These are phyloP conservation scores for Drosophila repleta DNA, from an alignment of 1,140 invertebrate species.

Conservation along the genomic window DNA sequence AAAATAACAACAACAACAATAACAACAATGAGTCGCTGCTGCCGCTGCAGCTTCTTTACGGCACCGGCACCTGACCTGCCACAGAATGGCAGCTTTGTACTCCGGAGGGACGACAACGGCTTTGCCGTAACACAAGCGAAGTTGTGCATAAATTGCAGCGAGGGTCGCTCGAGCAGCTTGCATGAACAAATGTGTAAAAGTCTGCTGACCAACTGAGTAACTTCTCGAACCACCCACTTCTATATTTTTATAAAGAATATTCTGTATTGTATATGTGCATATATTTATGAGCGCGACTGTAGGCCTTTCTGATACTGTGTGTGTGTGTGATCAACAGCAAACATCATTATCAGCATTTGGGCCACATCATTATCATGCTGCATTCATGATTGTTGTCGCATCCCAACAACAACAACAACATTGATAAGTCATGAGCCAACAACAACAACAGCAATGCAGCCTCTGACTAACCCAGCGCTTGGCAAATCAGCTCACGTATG, in stretches of 20 bases:
- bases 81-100: slow-evolving; percentile 36
- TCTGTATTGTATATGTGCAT: slow-evolving; percentile 19
- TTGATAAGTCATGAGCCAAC: too few species aligned
- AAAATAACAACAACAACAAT: slow-evolving; percentile 44
- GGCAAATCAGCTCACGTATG: slow-evolving; percentile 65
- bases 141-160: slow-evolving; percentile 20
- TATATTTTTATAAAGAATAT: neutral
- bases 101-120: slow-evolving; percentile 16
- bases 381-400: slow-evolving; percentile 75
- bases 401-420: slow-evolving; percentile 24
- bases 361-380: slow-evolving; percentile 67
- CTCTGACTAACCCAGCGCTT: slow-evolving; percentile 37
- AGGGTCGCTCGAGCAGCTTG: slow-evolving; percentile 15
- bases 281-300: slow-evolving; percentile 30
- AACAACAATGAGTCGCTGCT: slow-evolving; percentile 25
- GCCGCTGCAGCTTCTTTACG: slow-evolving; percentile 26
- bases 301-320: slow-evolving; percentile 23
- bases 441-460: slow-evolving; percentile 44
- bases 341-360: slow-evolving; percentile 65
- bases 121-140: slow-evolving; percentile 19
- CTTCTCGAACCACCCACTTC: neutral
- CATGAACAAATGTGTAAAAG: neutral
- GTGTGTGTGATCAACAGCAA: slow-evolving; percentile 55
- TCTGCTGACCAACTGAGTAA: neutral
- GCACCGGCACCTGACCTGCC: slow-evolving; percentile 49